Percentiles rank a stretch among this genome's conserved stretches.
Evolutionary conservation across 1,140 invertebrate species (phyloP).

Genomic region (Atopsyche davidsoni): DNA sequence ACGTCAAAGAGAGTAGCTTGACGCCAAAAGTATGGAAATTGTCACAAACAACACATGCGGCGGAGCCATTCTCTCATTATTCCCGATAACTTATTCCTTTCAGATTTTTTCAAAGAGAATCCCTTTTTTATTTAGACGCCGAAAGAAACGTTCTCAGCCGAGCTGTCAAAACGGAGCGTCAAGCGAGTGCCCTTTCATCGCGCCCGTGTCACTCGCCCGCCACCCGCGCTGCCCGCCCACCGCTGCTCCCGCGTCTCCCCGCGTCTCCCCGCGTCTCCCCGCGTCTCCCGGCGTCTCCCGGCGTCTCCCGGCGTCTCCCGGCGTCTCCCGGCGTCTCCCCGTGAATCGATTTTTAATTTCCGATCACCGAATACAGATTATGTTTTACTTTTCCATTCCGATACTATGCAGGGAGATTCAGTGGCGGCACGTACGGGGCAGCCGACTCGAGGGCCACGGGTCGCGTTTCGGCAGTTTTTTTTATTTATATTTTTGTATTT

Average conservation of each 20-base stretch:
- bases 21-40: no score
- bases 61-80: constrained; percentile 25
- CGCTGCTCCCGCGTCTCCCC: no score
- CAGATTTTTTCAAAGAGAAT: constrained; percentile 21
- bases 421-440: no score
- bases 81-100: constrained; percentile 29
- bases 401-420: constrained; percentile 24
- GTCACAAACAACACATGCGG: neutral
- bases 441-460: neutral
- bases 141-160: constrained; percentile 22
- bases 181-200: constrained; percentile 29
- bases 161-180: constrained; percentile 31
- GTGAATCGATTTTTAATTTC: constrained; percentile 31
- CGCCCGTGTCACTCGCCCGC: constrained; percentile 2
- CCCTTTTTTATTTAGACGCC: constrained; percentile 21
- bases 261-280: no score
- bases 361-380: constrained; percentile 32
- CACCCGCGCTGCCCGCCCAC: no score
- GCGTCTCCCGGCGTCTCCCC: no score
- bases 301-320: neutral
- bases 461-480: no score
- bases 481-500: no score
- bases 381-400: constrained; percentile 32
- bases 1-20: no score
- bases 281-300: neutral